These are phyloP conservation scores for Semibalanus balanoides DNA, from an alignment of 1,140 invertebrate species.

Conservation along the genomic window DNA sequence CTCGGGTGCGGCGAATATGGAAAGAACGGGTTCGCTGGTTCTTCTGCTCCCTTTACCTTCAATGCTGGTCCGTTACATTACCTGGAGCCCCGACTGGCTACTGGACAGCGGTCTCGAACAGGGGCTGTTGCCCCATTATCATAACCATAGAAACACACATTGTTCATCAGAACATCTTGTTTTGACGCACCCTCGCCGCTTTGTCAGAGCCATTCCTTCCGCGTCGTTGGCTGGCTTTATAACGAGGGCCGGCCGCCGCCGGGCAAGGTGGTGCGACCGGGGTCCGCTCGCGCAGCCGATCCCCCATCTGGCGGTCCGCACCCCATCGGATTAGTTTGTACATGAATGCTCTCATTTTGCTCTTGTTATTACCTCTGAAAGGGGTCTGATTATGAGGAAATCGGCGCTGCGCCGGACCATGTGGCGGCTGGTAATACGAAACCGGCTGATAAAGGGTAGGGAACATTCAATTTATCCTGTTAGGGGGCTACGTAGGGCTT, in stretches of 20 bases:
- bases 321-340: not conserved
- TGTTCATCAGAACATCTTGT: slow-evolving; percentile 2
- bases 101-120: not conserved
- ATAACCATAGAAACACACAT: not conserved
- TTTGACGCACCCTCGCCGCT: slow-evolving; percentile 1
- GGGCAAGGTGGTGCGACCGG: not conserved
- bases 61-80: not conserved
- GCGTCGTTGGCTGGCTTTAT: not conserved
- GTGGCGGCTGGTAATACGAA: not conserved
- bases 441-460: not conserved
- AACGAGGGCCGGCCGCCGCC: not conserved
- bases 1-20: not conserved
- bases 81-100: not conserved
- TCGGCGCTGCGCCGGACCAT: not conserved
- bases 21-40: not conserved
- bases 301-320: not conserved
- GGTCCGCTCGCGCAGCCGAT: not conserved
- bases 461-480: slow-evolving; percentile 1
- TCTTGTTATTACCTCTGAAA: slow-evolving; percentile 1
- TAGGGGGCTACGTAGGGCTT: not conserved
- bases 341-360: not conserved
- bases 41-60: not conserved
- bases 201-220: not conserved
- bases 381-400: not conserved
- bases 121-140: not conserved